Base-by-base conservation (phyloP, 2,797 vertebrate genomes). In the Siniperca obscura region DNA sequence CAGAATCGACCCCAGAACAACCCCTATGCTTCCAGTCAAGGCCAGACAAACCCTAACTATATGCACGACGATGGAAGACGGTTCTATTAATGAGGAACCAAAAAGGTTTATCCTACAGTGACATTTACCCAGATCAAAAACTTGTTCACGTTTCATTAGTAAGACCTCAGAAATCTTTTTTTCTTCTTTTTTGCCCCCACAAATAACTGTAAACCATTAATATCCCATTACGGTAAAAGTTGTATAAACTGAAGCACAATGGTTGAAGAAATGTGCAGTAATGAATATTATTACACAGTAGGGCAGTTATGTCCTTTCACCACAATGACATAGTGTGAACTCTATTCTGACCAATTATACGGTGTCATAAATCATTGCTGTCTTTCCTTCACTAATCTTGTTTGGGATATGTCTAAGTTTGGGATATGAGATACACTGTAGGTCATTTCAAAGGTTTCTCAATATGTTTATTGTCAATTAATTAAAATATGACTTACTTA, bases 1-100 rank as follows among this genome's bases (percentile, higher is more conserved):
- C 74, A 75, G 79, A 7, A 1, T 52, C 73, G 2, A 73, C 34
- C 79, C 9, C 84, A 82, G 69, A 21, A 0, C 69, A 88, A 81
- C 70, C 79, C 70, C 0, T 88, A 89, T 1, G 30, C 80, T 38
- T 66, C 81, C 17, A 87, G 9, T 34, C 80, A 74, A 64, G 90
- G 91, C 72, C 46, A 80, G 0, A 57, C 21, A 78, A 94, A 94
- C 78, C 64, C 86, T 0, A 65, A 86, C 84, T 94, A 62, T 75
- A 22, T 0, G 14, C 22, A 84, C 0, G 81, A 92, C 4, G 13
- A 87, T 9, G 75, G 74, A 60, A 84, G 46, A 34, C 1, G 19
- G 5, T 74, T 62, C 7, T 79, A 72, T 42, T 84, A 82, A 70
- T n/a, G 27, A 61, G 52, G n/a, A 60, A 66, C 12, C 38, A 38